Percentiles rank a stretch among this genome's conserved stretches.
phyloP scores from a whole-genome alignment of 2,888 invertebrate species.

The Cryptophagus acutangulus region DNA sequence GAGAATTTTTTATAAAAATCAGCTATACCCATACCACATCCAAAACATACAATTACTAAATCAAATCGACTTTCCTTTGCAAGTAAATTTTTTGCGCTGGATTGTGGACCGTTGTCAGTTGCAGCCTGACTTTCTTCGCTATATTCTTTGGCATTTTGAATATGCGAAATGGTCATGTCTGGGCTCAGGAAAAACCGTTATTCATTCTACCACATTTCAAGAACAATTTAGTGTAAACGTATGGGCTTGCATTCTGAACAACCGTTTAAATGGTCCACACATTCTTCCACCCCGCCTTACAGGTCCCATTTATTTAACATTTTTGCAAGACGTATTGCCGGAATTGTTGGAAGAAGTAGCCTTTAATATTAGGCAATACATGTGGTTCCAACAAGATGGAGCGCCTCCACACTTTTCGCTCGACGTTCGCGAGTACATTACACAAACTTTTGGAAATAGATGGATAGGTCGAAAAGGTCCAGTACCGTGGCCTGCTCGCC shows the following conservation, averaged over 20 bases:
- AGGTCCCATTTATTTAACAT: neutral
- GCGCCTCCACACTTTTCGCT: neutral
- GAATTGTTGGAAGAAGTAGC: constrained; percentile 35
- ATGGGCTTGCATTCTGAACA: neutral
- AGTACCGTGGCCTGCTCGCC: neutral
- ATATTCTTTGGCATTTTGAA: neutral
- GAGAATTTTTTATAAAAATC: neutral
- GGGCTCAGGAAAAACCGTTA: neutral
- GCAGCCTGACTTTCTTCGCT: neutral
- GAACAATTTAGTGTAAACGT: neutral
- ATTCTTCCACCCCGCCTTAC: neutral
- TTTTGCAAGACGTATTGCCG: constrained; percentile 22
- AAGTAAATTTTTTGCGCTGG: neutral
- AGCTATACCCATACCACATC: neutral
- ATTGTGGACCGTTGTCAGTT: neutral
- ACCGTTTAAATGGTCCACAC: neutral
- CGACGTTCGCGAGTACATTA: neutral
- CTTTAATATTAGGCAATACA: neutral
- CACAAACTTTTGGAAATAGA: neutral
- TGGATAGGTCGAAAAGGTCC: neutral
- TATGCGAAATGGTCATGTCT: neutral
- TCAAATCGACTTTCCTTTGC: neutral
- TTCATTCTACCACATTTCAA: neutral
- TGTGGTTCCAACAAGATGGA: constrained; percentile 20
- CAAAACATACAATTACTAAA: neutral